Base-by-base conservation (phyloP, 2,113 vertebrate species). In the Gobiocypris rarus region DNA sequence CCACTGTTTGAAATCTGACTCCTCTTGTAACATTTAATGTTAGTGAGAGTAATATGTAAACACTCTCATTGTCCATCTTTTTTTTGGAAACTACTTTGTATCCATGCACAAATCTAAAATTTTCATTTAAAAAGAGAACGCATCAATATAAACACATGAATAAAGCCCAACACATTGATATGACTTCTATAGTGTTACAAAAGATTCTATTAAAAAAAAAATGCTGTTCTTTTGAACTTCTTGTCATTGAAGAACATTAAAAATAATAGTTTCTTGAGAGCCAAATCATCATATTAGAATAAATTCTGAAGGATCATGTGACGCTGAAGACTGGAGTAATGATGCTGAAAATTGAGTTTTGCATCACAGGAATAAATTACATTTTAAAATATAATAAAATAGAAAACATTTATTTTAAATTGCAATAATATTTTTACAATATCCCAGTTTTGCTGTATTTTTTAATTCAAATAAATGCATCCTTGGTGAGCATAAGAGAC, bases 1-100 rank as follows among this genome's bases (percentile, higher is more conserved):
- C 81, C 71, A 26, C 70, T 61, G 22, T 43, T 34, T 81, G 87
- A 80, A 88, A 85, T 83, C 19, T 52, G 76, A 88, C 45, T 65
- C 75, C 28, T 22, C 52, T 65, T 87, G 83, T 87, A 83, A 41
- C 83, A 48, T 61, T 50, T 86, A 7, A 38, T 41, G 61, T 34
- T 34, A 34, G 34, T 34, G 34, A 34, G 34, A 34, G 34, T 31
- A 11, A 3, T 58, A 26, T 63, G 8, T 61, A 2, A 70, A 50
- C 19, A 17, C 26, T 61, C 48, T 71, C 43, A 69, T 13, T 24
- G 38, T 43, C 2, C n/a, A n/a, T n/a, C n/a, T n/a, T n/a, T n/a
- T n/a, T n/a, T n/a, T n/a, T n/a, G n/a, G n/a, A n/a, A n/a, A n/a
- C n/a, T n/a, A n/a, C n/a, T n/a, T n/a, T n/a, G 34, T 69, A 38